Base-by-base conservation (phyloP, 2,113 vertebrate genomes). In the Pimephales promelas region DNA sequence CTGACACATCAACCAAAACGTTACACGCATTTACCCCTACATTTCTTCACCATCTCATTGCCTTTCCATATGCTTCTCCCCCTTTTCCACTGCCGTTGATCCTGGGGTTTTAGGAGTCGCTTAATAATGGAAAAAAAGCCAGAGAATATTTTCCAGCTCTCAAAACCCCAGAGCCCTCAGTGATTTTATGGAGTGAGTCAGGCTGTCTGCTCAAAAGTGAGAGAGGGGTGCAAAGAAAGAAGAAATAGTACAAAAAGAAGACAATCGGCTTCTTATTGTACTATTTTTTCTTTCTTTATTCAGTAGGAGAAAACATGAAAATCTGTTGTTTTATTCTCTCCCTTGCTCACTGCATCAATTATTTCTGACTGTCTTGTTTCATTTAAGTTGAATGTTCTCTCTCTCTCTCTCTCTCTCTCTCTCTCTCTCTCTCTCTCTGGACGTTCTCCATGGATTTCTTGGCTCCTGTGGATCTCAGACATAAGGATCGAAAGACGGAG, bases 121-220 rank as follows among this genome's bases (percentile, higher is more conserved):
- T 81, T 81, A 70, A 70, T 81, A 81, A 81, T 68, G 79, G 79
- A 81, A 70, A 81, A 80, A 56, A 81, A 24, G 62, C 28, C 45
- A n/a, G 64, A 70, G 68, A 79, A 84, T 79, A 71, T 79, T 84
- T 84, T 79, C 83, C 83, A 79, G 83, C 75, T 84, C 52, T 57
- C 74, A 59, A 81, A 79, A 79, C 83, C 83, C 68, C 83, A 79
- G 64, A 79, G 75, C 82, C 57, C 43, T 79, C 24, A 62, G 47
- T 81, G 36, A 79, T 84, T 84, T 79, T 79, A 79, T 79, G 64
- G 79, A 81, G 62, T 36, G 74, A 79, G 83, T 79, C 83, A 79
- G 83, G 64, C 76, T 79, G 47, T 79, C 74, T 56, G 68, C 54
- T 84, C 56, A 68, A 56, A 31, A 70, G 61, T 68, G 83, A 43